Base-by-base conservation (phyloP, 2,888 invertebrate genomes). In the Drosophila mulleri region DNA sequence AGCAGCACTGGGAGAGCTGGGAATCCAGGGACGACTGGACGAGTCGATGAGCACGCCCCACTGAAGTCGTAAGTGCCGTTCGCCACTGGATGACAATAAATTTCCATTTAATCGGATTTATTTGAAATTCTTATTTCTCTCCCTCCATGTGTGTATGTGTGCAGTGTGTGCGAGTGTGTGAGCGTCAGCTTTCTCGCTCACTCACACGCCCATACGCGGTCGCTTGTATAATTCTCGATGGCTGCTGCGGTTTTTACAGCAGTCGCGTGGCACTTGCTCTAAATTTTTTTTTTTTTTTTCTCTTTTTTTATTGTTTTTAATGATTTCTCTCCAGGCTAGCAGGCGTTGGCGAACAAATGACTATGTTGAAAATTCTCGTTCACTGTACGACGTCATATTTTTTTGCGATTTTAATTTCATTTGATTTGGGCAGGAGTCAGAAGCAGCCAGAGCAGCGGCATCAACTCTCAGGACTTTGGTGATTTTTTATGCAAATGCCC, bases 51-150 rank as follows among this genome's bases (percentile, higher is more conserved):
- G 83, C 88, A 86, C 82, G 85, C 87, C 84, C 82, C 80, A 82
- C 78, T 86, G 84, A 85, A 86, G 89, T 82, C 86, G 88, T 88
- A 88, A 88, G 86, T 88, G 87, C 86, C 89, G 89, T 87, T 89
- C 83, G 85, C 87, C 89, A 87, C 88, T 87, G 88, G 88, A 87
- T 87, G 87, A 87, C 87, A 87, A 89, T 89, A 89, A 87, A 89
- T 83, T 88, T 90, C 88, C 85, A 88, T 89, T 90, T 91, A 91
- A 91, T 91, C 87, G 88, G 91, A 91, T 91, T 90, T 90, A 88
- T 90, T 90, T 91, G 88, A 88, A 89, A 89, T 88, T 88, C 83
- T 89, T 89, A 89, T 88, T 89, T 83, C 75, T 71, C 67, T 71
- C 47, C 47, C 53, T 50, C 39, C 20, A 37, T 54, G 26, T 53